These are phyloP conservation scores for Oncorhynchus nerka DNA, from an alignment of 2,113 vertebrate genomes.

Conservation along the genomic window DNA sequence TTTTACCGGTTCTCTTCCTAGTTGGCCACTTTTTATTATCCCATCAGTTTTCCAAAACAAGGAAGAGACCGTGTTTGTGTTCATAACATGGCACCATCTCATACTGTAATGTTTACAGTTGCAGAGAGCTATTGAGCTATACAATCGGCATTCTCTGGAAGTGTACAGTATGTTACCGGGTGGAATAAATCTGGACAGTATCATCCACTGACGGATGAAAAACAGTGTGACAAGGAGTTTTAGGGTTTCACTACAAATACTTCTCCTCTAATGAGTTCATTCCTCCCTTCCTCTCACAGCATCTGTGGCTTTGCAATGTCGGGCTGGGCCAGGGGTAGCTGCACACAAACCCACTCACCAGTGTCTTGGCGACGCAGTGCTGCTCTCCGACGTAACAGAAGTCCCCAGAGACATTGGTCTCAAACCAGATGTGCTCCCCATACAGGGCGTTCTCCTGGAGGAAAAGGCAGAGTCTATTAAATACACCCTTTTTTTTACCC, in stretches of 20 bases:
- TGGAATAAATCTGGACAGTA: not conserved
- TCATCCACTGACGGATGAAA: not conserved
- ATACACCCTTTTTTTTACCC: too few relatives aligned
- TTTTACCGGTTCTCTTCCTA: too few relatives aligned
- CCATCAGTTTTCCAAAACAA: too few relatives aligned
- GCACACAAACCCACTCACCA: slow-evolving; percentile 69
- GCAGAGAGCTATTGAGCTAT: not conserved
- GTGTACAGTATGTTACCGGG: not conserved
- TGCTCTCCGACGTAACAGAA: slow-evolving; percentile 95
- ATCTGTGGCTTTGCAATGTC: not conserved
- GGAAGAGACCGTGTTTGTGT: too few relatives aligned
- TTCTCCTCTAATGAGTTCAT: not conserved
- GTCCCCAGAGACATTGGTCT: slow-evolving; percentile 91
- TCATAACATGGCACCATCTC: too few relatives aligned
- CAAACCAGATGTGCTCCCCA: slow-evolving; percentile 96
- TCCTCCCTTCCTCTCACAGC: not conserved
- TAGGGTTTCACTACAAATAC: not conserved
- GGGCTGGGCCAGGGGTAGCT: not conserved
- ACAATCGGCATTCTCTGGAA: too few relatives aligned
- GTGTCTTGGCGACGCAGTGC: slow-evolving; percentile 87
- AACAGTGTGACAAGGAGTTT: not conserved
- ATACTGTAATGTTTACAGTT: not conserved
- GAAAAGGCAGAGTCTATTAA: not conserved
- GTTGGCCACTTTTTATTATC: too few relatives aligned
- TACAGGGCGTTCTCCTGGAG: slow-evolving; percentile 85